These are phyloP conservation scores for Ferdinandea cuprea DNA, from an alignment of 2,888 invertebrate genomes.

Conservation along the genomic window DNA sequence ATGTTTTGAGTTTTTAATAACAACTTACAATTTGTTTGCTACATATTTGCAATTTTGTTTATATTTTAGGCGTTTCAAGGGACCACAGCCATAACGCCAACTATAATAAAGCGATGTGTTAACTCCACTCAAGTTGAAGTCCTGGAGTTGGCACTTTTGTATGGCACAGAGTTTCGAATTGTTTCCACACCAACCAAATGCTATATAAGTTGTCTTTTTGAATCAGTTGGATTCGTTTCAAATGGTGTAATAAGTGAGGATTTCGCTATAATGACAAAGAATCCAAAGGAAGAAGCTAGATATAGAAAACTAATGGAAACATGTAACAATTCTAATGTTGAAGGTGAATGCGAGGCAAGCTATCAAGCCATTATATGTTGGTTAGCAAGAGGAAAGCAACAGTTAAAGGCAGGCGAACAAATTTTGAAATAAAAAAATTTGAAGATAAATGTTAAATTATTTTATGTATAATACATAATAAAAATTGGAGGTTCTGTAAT, in stretches of 20 bases:
- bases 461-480: too few species aligned
- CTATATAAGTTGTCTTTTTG: constrained; percentile 4
- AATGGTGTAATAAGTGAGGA: constrained; percentile 20
- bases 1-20: neutral
- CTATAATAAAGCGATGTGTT: constrained; percentile 2
- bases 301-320: neutral
- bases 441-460: too few species aligned
- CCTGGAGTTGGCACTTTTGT: constrained; percentile 11
- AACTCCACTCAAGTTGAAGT: neutral
- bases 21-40: neutral
- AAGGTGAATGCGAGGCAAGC: constrained; percentile 17
- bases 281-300: neutral
- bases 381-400: neutral
- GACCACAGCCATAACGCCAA: neutral
- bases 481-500: too few species aligned
- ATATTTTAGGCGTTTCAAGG: neutral
- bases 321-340: neutral
- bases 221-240: neutral
- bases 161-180: neutral
- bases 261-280: neutral
- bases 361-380: neutral
- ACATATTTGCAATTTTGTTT: neutral
- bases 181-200: constrained; percentile 20
- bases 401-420: too few species aligned
- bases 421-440: too few species aligned